Conservation (phyloP, 2,113 vertebrate genomes). For the Dipodomys spectabilis region DNA sequence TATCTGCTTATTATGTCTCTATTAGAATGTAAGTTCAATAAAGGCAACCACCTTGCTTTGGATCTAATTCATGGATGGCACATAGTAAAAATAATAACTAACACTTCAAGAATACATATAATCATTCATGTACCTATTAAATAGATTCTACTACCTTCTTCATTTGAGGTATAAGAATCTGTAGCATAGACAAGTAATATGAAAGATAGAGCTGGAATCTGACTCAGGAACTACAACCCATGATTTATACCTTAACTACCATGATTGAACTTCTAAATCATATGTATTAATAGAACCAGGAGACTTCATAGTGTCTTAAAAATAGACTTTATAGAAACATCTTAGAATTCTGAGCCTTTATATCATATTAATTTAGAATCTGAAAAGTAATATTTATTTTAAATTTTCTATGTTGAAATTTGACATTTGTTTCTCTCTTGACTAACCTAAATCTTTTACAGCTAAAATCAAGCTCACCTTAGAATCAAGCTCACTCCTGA, state of each 20-base stretch:
- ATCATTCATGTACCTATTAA: not conserved
- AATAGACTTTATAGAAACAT: not conserved
- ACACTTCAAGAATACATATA: not conserved
- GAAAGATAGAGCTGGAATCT: not conserved
- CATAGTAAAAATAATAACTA: not conserved
- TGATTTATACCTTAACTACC: not conserved
- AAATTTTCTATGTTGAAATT: not conserved
- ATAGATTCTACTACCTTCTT: not conserved
- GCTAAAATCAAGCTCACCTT: slow-evolving; percentile 3
- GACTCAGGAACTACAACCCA: not conserved
- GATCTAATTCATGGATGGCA: not conserved
- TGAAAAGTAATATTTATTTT: not conserved
- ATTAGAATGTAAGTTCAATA: not conserved
- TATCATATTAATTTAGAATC: not conserved
- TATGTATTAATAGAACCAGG: not conserved
- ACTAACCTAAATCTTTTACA: not conserved
- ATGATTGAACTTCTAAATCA: not conserved
- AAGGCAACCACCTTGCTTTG: not conserved
- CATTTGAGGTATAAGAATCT: not conserved
- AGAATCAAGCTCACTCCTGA: not conserved
- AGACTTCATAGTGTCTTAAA: not conserved
- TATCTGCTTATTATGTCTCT: not conserved
- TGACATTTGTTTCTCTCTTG: not conserved
- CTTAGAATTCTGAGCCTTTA: not conserved
- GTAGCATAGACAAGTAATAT: not conserved